Evolutionary conservation across 2,113 vertebrate genomes (phyloP).

Genomic region (Aramus guarauna): DNA sequence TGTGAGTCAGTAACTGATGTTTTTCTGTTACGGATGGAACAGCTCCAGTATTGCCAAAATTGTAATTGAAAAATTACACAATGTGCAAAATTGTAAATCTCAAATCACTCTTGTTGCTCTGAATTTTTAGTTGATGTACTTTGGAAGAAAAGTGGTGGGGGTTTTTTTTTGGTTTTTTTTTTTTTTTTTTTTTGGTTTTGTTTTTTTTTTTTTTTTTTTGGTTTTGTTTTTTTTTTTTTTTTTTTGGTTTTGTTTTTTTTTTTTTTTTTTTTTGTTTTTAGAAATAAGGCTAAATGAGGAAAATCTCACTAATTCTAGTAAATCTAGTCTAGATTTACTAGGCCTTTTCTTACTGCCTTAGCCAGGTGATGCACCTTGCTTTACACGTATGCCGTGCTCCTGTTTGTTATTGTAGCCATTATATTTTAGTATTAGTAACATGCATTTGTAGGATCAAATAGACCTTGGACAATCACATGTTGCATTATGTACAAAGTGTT

Average conservation of each 20-base stretch:
- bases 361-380: background rate
- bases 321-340: background rate
- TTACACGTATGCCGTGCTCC: background rate
- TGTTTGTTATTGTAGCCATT: background rate
- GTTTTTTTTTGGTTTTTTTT: too few species aligned
- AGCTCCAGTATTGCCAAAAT: background rate
- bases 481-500: background rate
- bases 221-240: too few species aligned
- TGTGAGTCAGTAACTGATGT: background rate
- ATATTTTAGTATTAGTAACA: background rate
- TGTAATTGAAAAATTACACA: background rate
- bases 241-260: too few species aligned
- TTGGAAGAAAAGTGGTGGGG: background rate
- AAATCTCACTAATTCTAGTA: background rate
- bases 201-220: too few species aligned
- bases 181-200: too few species aligned
- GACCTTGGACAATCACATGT: accelerated
- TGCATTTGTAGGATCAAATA: background rate
- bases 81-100: background rate
- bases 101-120: background rate
- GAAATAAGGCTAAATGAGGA: background rate
- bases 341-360: background rate
- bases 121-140: background rate
- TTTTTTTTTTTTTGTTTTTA: background rate
- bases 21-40: background rate